Evolutionary conservation across 2,797 vertebrate species (phyloP).

Genomic region (Alectoris magna): DNA sequence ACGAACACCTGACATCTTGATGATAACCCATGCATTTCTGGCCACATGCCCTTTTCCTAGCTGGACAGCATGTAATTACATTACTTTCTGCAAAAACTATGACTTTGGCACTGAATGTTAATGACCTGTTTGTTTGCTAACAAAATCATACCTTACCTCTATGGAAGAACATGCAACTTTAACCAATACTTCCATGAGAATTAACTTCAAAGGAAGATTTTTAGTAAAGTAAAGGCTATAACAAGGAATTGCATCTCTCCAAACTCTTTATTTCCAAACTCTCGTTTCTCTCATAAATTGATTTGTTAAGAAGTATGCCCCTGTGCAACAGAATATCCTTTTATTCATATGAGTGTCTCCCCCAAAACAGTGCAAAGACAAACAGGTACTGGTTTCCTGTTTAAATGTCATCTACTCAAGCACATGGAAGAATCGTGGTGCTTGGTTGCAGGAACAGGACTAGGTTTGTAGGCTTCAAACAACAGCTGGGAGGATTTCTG

Average conservation of each 20-base stretch:
- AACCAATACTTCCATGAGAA: constrained; percentile 21
- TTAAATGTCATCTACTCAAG: not conserved
- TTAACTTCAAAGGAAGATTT: constrained; percentile 10
- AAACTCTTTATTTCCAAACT: not conserved
- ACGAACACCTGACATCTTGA: constrained; percentile 14
- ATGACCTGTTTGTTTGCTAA: constrained; percentile 46
- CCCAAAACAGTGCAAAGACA: not conserved
- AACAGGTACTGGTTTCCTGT: not conserved
- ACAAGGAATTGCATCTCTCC: not conserved
- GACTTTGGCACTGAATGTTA: constrained; percentile 35
- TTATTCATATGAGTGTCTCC: not conserved
- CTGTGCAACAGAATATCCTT: not conserved
- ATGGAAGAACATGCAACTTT: not conserved
- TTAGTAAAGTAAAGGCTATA: not conserved
- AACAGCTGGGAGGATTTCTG: not conserved
- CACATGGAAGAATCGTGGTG: not conserved
- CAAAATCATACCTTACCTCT: constrained; percentile 21
- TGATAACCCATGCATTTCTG: not conserved
- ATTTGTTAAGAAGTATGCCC: not conserved
- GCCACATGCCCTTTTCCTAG: not conserved
- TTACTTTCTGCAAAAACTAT: constrained; percentile 29
- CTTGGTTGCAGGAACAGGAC: not conserved
- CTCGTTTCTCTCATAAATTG: not conserved
- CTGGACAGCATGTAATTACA: constrained; percentile 21
- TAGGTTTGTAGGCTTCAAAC: not conserved